Evolutionary conservation across 2,888 invertebrate species (phyloP), one percentile per base, ranked within the genome.

Genomic region (Eilema depressum): DNA sequence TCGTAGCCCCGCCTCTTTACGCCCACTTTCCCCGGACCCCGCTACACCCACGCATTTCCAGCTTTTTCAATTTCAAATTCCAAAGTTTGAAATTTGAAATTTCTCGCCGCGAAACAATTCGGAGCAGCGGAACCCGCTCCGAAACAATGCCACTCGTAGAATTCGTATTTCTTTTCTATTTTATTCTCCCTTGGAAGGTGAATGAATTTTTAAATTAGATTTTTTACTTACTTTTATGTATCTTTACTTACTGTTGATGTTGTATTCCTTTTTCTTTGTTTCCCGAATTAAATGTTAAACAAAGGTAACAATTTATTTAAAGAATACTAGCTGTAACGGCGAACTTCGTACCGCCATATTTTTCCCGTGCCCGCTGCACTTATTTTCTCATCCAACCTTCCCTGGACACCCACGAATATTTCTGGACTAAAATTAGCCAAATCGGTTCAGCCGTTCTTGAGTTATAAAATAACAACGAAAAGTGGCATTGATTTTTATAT

Each of bases 11-110:
- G 86, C 84, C 85, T 82, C 69, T 80, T 78, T 87, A 88, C 91
- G 90, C 92, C 93, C 88, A 88, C 85, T 86, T 88, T 88, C 88
- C 76, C 77, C 81, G 74, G 80, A 72, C 81, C 85, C 85, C 75
- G 75, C 85, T 79, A 83, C 86, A 87, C 80, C 84, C 83, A 74
- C 75, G 75, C 79, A 83, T 79, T 80, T 80, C 81, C 76, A 74
- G 78, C 84, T 84, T 91, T 89, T 88, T 88, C 87, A 91, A 92
- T 92, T 89, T 89, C 90, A 77, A 91, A 91, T 89, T 85, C 88
- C 89, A 79, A 85, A 86, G 81, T 86, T 86, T 81, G 79, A 86
- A 89, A 88, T 89, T 89, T 86, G 84, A 91, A 92, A 92, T 91
- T 88, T 86, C 87, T 88, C 86, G 85, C 85, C 83, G 85, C 82